Base-by-base conservation (phyloP, 2,797 vertebrate species). In the Lepilemur septentrionalis region DNA sequence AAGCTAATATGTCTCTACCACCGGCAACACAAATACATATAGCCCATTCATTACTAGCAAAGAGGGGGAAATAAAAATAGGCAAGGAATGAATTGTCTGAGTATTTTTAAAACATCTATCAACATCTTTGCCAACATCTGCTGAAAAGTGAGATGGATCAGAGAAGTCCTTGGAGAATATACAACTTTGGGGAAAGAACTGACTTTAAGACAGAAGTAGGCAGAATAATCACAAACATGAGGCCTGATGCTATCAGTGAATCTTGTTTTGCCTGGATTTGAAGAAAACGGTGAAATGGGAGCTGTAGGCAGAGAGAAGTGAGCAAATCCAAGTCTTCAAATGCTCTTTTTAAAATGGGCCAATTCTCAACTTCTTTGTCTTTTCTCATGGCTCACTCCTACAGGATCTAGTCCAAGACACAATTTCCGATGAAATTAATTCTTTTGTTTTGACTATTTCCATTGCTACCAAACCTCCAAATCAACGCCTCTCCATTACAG, bases 111-210 rank as follows among this genome's bases (percentile, higher is more conserved):
- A 96, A 85, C n/a, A 92, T 61, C 81, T 82, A 28, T 94, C 83
- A 86, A 61, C 23, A 5, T 76, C 43, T 11, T 75, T 96, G 91
- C 93, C 91, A 92, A 67, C 83, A 91, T 97, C 57, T 94, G 52
- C 14, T 96, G 96, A 88, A 94, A 96, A 97, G 61, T 15, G 52
- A 92, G 61, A 69, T n/a, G 14, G 46, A 96, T 81, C 90, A 78
- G 95, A 96, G 88, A 93, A 93, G 18, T 4, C 15, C 41, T 97
- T 95, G 69, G 94, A 98, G 97, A 95, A 97, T 82, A 94, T 76
- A 73, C 70, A 76, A 48, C 73, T 92, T 84, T 75, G n/a, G 95
- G 93, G 55, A 97, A 97, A 98, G 93, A 95, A 87, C 0, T 75
- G 65, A 84, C 55, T 46, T 80, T 89, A 84, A 90, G 88, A 89